A percentile compares a stretch with the other conserved stretches of the same genome.
These are phyloP conservation scores for Syndactyla subalaris DNA, from an alignment of 2,797 vertebrate species.

Conservation along the genomic window DNA sequence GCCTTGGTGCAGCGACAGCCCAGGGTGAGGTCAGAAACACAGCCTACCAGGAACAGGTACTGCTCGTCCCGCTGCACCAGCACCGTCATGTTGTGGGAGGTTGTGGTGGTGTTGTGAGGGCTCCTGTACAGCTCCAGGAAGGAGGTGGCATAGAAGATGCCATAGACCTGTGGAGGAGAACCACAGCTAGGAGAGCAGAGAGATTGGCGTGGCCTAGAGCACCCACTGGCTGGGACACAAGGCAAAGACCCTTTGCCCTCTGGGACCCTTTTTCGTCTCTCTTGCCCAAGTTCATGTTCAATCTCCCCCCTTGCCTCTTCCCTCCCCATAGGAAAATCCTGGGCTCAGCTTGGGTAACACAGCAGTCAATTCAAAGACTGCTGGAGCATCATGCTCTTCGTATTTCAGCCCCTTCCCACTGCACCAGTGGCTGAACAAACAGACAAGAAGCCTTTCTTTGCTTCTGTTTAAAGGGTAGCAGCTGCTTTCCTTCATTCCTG, in stretches of 20 bases:
- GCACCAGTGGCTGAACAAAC: neutral
- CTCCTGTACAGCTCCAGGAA: conserved; percentile 91
- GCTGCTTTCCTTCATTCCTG: neutral
- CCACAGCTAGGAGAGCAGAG: neutral
- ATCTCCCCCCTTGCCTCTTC: accelerated
- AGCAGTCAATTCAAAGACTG: neutral
- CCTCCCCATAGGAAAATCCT: neutral
- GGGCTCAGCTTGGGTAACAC: neutral
- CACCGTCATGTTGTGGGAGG: conserved; percentile 80
- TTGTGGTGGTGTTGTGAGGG: conserved; percentile 79
- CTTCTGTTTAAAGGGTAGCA: neutral
- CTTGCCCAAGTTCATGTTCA: neutral
- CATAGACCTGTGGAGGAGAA: conserved; percentile 80
- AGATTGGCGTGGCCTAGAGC: neutral
- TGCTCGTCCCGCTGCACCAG: conserved; percentile 90
- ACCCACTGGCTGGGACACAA: neutral
- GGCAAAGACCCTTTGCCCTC: neutral
- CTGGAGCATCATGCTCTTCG: neutral
- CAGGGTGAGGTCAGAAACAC: neutral
- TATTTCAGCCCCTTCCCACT: neutral
- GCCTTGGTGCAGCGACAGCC: accelerated
- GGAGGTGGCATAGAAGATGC: conserved; percentile 92
- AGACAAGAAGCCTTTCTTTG: neutral
- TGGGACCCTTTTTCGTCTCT: neutral
- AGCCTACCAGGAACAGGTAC: conserved; percentile 91